These are phyloP conservation scores for Drosophila paranaensis DNA, from an alignment of 2,888 invertebrate species.

Conservation along the genomic window DNA sequence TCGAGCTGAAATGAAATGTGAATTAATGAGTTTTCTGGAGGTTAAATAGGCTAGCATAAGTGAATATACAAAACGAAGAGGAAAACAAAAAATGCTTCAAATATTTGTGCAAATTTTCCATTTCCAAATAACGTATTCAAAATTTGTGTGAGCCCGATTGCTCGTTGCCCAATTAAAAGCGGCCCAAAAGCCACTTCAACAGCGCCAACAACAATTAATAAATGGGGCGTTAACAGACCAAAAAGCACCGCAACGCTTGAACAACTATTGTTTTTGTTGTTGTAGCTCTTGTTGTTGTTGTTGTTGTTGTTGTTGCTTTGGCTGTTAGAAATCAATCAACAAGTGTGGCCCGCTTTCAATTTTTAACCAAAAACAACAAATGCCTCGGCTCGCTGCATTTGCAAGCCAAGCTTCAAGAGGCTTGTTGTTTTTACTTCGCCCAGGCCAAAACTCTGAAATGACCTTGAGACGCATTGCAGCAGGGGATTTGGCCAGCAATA, in stretches of 20 bases:
- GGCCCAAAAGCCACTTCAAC: constrained; percentile 33
- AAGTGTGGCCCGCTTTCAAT: constrained; percentile 78
- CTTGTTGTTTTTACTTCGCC: constrained; percentile 27
- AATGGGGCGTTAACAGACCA: constrained; percentile 62
- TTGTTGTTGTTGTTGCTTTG: constrained; percentile 13
- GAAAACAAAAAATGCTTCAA: constrained; percentile 40
- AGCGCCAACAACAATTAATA: constrained; percentile 39
- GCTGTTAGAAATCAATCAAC: constrained; percentile 69
- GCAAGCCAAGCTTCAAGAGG: constrained; percentile 41
- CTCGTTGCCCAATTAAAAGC: constrained; percentile 66
- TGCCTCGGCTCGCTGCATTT: constrained; percentile 66
- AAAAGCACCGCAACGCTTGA: constrained; percentile 43
- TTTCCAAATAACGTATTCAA: constrained; percentile 62
- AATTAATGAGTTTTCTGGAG: constrained; percentile 56
- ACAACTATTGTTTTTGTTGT: constrained; percentile 35
- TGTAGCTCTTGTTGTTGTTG: no score
- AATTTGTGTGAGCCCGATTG: constrained; percentile 28
- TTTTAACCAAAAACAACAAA: constrained; percentile 49
- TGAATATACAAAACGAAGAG: constrained; percentile 25
- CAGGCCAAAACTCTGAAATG: constrained; percentile 30
- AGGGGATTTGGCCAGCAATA: constrained; percentile 27
- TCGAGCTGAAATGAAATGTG: constrained; percentile 31
- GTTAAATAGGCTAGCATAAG: constrained; percentile 73
- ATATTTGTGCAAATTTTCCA: constrained; percentile 73
- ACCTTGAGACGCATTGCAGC: constrained; percentile 62